phyloP scores from a whole-genome alignment of 2,797 vertebrate species.

The Lepidocolaptes lacrymiger region DNA sequence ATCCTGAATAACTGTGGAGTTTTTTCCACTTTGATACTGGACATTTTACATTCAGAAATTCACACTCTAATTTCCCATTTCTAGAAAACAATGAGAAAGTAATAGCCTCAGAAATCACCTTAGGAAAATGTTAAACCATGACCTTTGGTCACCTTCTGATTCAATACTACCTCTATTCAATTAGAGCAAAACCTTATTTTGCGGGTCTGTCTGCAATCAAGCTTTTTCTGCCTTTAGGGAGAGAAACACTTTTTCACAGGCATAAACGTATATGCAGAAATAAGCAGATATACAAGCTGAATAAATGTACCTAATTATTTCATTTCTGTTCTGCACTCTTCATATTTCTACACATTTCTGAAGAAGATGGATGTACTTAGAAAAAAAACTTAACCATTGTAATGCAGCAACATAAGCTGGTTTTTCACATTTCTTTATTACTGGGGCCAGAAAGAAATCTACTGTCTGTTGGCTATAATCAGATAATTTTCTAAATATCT shows the following conservation, averaged over 20 bases:
- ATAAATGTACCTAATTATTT: background rate
- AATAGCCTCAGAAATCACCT: background rate
- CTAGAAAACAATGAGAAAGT: background rate
- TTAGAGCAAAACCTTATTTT: background rate
- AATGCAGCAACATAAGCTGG: background rate
- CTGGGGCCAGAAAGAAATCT: background rate
- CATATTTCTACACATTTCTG: background rate
- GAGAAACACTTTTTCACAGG: background rate
- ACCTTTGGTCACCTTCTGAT: background rate
- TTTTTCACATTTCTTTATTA: background rate
- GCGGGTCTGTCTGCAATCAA: background rate
- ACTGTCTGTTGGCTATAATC: background rate
- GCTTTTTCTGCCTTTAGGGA: background rate
- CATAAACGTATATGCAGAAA: constrained; percentile 12
- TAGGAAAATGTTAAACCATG: background rate
- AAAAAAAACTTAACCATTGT: background rate
- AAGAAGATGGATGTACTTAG: background rate
- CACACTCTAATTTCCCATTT: background rate
- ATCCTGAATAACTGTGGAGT: background rate
- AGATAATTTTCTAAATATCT: background rate
- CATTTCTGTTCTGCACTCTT: background rate
- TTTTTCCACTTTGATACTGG: background rate
- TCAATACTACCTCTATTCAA: background rate
- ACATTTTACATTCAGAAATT: background rate
- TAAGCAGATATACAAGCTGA: background rate